These are phyloP conservation scores for Sebastes steindachneri DNA, from an alignment of 2,797 vertebrate species.

Conservation along the genomic window DNA sequence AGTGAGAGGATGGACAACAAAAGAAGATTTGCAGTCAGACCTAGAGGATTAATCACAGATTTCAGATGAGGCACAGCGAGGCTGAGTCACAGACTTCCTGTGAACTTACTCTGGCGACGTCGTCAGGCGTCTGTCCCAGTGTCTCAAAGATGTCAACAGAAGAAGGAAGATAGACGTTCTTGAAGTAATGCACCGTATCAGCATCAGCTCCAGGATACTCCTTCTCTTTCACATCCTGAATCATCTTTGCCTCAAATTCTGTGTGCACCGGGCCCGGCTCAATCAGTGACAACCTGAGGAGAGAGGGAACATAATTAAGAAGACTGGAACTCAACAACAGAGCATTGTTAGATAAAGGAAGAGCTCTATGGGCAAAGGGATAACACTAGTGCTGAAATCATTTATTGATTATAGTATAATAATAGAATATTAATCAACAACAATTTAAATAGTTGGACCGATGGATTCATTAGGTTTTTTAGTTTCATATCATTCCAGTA, in stretches of 20 bases:
- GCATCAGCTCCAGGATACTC: constrained; percentile 87
- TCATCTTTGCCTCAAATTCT: constrained; percentile 90
- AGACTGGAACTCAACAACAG: not conserved
- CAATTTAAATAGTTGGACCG: no score
- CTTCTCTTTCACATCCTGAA: constrained; percentile 86
- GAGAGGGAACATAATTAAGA: not conserved
- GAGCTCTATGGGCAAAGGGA: not conserved
- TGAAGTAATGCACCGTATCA: constrained; percentile 89
- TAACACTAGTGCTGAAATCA: not conserved
- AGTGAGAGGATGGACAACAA: not conserved
- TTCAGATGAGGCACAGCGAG: not conserved
- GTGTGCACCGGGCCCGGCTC: constrained; percentile 91
- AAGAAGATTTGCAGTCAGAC: not conserved
- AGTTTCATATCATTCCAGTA: no score
- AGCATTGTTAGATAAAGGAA: not conserved
- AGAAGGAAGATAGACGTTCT: constrained; percentile 88
- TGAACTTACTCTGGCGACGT: constrained; percentile 85
- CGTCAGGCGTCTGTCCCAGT: constrained; percentile 88
- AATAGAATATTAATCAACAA: not conserved
- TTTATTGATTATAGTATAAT: not conserved
- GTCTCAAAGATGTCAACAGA: constrained; percentile 88
- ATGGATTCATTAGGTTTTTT: no score
- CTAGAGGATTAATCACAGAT: not conserved
- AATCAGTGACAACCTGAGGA: constrained; percentile 85
- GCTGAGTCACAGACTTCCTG: not conserved